Conservation (phyloP, 2,888 invertebrate genomes). For the Gryllus longicercus region DNA sequence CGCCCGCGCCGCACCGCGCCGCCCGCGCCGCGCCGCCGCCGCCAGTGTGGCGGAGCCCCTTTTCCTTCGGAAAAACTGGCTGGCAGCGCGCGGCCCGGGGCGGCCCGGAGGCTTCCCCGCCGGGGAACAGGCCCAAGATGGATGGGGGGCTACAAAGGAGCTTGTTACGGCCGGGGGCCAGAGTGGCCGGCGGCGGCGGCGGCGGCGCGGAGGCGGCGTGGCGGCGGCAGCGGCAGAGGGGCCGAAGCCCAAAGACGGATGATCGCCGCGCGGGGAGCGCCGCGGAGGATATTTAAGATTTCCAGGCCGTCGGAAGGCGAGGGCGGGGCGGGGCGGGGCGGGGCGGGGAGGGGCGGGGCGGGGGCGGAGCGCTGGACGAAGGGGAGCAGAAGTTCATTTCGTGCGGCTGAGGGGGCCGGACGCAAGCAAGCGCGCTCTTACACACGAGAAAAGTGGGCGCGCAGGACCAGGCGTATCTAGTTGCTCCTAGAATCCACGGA, state of each 20-base stretch:
- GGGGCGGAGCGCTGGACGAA: too few species aligned
- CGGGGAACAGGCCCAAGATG: constrained; percentile 27
- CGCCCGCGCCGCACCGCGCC: too few species aligned
- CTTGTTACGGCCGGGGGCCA: constrained; percentile 23
- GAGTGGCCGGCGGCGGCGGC: too few species aligned
- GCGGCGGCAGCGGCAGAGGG: not conserved
- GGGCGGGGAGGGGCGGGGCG: too few species aligned
- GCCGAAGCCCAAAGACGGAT: constrained; percentile 27
- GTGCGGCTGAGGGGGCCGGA: not conserved
- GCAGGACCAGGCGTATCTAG: not conserved
- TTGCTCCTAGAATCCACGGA: too few species aligned
- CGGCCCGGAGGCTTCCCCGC: constrained; percentile 10
- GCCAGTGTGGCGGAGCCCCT: constrained; percentile 6
- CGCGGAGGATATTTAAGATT: too few species aligned
- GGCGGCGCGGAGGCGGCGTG: too few species aligned
- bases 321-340: too few species aligned
- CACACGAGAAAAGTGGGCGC: not conserved
- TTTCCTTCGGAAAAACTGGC: constrained; percentile 22
- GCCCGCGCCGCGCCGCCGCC: not conserved
- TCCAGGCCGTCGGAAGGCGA: too few species aligned
- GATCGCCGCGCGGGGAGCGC: constrained; percentile 27
- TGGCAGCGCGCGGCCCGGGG: constrained; percentile 24
- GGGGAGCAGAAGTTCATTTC: too few species aligned
- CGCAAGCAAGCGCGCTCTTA: not conserved
- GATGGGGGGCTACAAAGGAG: constrained; percentile 20